Conservation (phyloP, 2,888 invertebrate species). For the Diaphora mendica region DNA sequence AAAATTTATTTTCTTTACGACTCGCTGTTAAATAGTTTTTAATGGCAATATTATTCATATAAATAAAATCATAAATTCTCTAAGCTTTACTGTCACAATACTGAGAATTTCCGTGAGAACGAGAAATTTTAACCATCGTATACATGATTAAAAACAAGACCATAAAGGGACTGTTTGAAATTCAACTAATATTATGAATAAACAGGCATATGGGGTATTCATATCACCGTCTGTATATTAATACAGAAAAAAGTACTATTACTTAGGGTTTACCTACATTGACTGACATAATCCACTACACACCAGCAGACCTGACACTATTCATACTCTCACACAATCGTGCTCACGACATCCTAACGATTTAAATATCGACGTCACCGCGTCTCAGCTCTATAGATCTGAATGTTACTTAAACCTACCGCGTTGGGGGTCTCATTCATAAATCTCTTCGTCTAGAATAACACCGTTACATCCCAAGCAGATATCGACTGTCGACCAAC, state of each 20-base stretch:
- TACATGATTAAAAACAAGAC: neutral
- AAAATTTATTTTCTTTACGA: conserved; percentile 26
- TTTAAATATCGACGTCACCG: conserved; percentile 6
- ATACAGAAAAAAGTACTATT: too few relatives aligned
- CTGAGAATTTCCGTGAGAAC: neutral
- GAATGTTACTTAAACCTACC: conserved; percentile 66
- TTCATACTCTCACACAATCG: neutral
- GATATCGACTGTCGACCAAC: conserved; percentile 70
- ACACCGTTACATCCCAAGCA: conserved; percentile 75
- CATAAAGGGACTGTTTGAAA: neutral
- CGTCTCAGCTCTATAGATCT: conserved; percentile 53
- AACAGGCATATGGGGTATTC: neutral
- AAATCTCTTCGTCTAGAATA: conserved; percentile 68
- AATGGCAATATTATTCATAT: neutral
- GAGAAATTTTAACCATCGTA: neutral
- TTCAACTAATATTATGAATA: neutral
- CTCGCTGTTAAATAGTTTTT: conserved; percentile 27
- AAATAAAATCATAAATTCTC: neutral
- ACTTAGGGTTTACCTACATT: neutral
- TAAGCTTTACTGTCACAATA: neutral
- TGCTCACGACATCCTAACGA: neutral
- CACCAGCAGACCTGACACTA: neutral
- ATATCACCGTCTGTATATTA: too few relatives aligned
- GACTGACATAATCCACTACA: too few relatives aligned
- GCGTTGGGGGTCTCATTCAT: conserved; percentile 74